These are phyloP conservation scores for Hippopotamus amphibius DNA, from an alignment of 2,113 vertebrate genomes.

Conservation along the genomic window DNA sequence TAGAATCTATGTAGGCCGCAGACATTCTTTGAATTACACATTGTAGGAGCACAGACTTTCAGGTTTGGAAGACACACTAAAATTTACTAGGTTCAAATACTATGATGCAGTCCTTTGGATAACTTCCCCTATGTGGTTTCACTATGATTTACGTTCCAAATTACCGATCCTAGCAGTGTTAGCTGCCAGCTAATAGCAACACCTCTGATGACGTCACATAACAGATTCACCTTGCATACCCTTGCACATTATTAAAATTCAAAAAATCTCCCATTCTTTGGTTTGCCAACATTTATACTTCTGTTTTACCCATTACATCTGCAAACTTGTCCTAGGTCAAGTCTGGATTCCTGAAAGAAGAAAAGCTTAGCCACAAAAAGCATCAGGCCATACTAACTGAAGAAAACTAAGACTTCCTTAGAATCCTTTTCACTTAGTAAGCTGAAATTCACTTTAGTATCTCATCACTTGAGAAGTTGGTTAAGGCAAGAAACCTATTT, in stretches of 20 bases:
- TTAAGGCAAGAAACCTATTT: slow-evolving; percentile 35
- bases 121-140: neutral
- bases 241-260: neutral
- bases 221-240: neutral
- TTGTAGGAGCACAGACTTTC: neutral
- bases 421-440: neutral
- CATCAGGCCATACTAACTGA: neutral
- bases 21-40: neutral
- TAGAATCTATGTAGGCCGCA: neutral
- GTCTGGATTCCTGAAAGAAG: neutral
- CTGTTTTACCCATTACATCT: neutral
- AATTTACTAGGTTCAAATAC: neutral
- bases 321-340: neutral
- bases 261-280: neutral
- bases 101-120: neutral
- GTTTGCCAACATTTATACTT: neutral
- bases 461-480: neutral
- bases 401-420: neutral
- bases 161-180: neutral
- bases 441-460: neutral
- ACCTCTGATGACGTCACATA: neutral
- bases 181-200: neutral
- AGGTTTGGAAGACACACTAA: slow-evolving; percentile 1
- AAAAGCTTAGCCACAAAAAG: neutral
- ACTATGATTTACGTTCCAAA: neutral